Percentiles rank a stretch among this genome's conserved stretches.
These are phyloP conservation scores for Melopsittacus undulatus DNA, from an alignment of 2,797 vertebrate genomes.

Conservation along the genomic window DNA sequence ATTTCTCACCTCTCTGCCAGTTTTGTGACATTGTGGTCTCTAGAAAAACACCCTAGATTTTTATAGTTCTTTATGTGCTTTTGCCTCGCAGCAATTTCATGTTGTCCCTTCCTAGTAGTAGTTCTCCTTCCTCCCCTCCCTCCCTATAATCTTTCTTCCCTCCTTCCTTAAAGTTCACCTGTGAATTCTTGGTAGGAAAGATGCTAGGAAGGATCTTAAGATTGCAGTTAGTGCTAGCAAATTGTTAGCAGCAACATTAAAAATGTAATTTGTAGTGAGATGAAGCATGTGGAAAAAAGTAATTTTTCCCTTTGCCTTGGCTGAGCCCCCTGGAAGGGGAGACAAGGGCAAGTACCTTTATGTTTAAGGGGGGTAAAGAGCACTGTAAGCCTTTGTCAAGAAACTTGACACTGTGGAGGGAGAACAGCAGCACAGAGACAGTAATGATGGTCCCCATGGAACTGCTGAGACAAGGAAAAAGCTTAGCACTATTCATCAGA, in stretches of 20 bases:
- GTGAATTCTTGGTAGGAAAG: background rate
- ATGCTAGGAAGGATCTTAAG: background rate
- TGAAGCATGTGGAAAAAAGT: background rate
- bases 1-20: background rate
- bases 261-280: background rate
- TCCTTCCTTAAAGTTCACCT: background rate
- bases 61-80: background rate
- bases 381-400: background rate
- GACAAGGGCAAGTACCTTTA: background rate
- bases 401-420: background rate
- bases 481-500: background rate
- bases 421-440: background rate
- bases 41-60: background rate
- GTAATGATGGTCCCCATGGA: background rate
- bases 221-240: background rate
- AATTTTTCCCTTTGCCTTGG: background rate
- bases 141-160: background rate
- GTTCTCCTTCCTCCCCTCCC: background rate
- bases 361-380: background rate
- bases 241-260: background rate
- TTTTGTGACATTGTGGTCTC: background rate
- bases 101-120: background rate
- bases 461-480: background rate
- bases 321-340: background rate
- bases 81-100: background rate